Conservation (phyloP, 2,113 vertebrate species). For the Corythornis madagascariensis region DNA sequence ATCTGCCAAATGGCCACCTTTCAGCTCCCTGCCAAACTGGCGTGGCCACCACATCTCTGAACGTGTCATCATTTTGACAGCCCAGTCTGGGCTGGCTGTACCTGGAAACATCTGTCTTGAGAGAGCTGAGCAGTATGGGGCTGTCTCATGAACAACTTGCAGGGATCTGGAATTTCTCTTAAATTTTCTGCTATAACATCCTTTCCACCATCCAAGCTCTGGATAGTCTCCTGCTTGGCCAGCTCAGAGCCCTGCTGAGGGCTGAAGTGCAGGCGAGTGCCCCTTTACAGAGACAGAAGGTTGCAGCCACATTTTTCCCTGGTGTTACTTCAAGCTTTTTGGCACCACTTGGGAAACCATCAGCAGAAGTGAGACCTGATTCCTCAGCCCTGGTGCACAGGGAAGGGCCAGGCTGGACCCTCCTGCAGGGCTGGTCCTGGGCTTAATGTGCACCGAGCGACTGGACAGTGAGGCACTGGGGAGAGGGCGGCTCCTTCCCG, state of each 20-base stretch:
- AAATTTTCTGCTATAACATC: background rate
- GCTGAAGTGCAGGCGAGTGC: background rate
- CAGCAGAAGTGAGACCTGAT: background rate
- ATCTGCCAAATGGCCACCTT: background rate
- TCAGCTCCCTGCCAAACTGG: background rate
- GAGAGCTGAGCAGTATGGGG: background rate
- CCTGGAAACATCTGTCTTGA: constrained; percentile 12
- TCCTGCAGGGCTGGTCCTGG: background rate
- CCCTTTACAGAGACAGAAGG: background rate
- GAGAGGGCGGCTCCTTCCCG: constrained; percentile 32
- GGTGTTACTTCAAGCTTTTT: background rate
- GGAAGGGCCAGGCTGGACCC: background rate
- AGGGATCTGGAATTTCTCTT: background rate
- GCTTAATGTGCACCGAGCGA: background rate
- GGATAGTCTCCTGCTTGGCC: background rate
- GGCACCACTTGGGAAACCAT: background rate
- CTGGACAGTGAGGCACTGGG: background rate
- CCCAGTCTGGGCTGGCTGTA: background rate
- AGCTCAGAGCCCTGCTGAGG: background rate
- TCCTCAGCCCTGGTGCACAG: background rate
- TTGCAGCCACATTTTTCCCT: background rate
- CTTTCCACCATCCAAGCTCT: background rate
- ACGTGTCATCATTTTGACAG: background rate
- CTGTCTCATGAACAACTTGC: background rate
- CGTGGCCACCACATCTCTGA: background rate